Percentiles rank a stretch among this genome's conserved stretches.
Conservation (phyloP, 1,140 invertebrate genomes). For the Lepidurus arcticus region DNA sequence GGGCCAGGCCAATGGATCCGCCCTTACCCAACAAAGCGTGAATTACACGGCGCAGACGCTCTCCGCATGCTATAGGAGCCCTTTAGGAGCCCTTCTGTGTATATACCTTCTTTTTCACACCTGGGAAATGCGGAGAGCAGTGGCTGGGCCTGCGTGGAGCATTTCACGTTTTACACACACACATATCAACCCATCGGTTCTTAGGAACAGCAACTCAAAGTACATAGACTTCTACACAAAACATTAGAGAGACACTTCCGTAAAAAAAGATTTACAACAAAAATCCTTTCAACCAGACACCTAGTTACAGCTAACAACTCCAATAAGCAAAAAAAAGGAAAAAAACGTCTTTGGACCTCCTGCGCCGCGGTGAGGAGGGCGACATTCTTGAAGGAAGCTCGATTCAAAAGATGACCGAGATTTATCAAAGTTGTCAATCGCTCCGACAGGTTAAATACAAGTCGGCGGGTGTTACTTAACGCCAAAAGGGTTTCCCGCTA, state of each 20-base stretch:
- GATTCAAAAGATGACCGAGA: not conserved
- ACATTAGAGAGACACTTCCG: not conserved
- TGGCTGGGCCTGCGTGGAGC: slow-evolving; percentile 7
- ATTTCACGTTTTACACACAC: not conserved
- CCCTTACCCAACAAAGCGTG: slow-evolving; percentile 9
- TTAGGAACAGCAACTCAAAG: not conserved
- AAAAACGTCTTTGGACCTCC: not conserved
- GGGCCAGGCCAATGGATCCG: slow-evolving; percentile 1
- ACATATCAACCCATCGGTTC: not conserved
- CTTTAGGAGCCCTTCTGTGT: not conserved
- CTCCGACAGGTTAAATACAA: slow-evolving; percentile 8
- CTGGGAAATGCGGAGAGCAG: not conserved
- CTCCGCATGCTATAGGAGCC: not conserved
- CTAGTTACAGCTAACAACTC: not conserved
- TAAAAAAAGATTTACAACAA: not conserved
- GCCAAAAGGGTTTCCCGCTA: slow-evolving; percentile 4
- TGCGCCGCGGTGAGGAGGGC: slow-evolving; percentile 4
- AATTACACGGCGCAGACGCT: slow-evolving; percentile 1
- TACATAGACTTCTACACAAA: not conserved
- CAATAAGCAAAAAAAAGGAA: not conserved
- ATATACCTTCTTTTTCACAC: not conserved
- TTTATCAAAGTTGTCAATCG: slow-evolving; percentile 22
- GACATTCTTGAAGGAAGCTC: slow-evolving; percentile 9
- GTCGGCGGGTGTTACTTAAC: slow-evolving; percentile 14
- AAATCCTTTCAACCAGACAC: slow-evolving; percentile 10